A percentile compares a stretch with the other conserved stretches of the same genome.
Evolutionary conservation across 2,113 vertebrate species (phyloP).

Genomic region (Oreochromis spilurus): DNA sequence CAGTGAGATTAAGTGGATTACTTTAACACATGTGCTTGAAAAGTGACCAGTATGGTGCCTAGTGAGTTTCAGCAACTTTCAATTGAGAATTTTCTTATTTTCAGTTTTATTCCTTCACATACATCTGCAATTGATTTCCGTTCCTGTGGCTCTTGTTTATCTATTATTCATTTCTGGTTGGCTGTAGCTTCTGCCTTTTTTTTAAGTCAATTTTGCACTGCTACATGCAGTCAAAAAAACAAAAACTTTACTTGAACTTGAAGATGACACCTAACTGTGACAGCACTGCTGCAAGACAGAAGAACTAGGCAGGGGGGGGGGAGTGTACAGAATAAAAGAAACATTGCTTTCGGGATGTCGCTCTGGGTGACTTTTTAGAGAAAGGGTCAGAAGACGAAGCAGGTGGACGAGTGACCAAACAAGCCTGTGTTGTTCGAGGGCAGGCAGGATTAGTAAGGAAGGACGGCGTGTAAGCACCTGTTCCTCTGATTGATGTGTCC

Average conservation of each 20-base stretch:
- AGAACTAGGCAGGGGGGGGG: background rate
- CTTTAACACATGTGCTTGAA: background rate
- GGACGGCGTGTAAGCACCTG: slow-evolving; percentile 38
- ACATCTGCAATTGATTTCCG: background rate
- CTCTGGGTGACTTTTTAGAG: slow-evolving; percentile 4
- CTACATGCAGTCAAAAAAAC: background rate
- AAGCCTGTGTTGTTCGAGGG: slow-evolving; percentile 1
- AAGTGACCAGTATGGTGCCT: background rate
- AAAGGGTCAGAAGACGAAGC: slow-evolving; percentile 29
- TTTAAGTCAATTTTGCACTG: background rate
- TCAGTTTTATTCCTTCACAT: background rate
- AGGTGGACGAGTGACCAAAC: slow-evolving; percentile 24
- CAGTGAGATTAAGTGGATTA: background rate
- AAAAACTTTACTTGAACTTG: background rate
- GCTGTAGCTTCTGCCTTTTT: background rate
- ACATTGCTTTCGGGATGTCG: background rate
- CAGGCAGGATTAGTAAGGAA: slow-evolving; percentile 25
- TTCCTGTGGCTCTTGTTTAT: background rate
- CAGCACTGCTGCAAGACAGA: background rate
- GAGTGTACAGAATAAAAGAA: background rate
- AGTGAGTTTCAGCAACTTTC: background rate
- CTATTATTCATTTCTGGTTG: background rate
- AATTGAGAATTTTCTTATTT: background rate
- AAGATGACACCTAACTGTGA: background rate
- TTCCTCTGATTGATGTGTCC: slow-evolving; percentile 65